A percentile compares a stretch with the other conserved stretches of the same genome.
Evolutionary conservation across 2,797 vertebrate genomes (phyloP).

Genomic region (Cirrhinus molitorella): DNA sequence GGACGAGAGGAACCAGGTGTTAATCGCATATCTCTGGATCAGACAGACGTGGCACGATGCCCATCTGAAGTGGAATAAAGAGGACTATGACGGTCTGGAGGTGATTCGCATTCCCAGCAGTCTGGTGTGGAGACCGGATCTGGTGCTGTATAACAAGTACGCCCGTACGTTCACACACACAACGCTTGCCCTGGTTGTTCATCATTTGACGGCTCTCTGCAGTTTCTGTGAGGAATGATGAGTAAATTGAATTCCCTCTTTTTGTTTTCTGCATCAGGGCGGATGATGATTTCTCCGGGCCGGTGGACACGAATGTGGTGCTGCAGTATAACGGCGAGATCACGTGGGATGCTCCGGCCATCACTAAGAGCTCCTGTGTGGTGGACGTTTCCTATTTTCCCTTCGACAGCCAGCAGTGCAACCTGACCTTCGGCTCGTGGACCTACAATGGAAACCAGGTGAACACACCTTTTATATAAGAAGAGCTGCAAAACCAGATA

Average conservation of each 20-base stretch:
- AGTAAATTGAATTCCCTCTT: not conserved
- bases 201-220: not conserved
- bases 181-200: not conserved
- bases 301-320: constrained; percentile 87
- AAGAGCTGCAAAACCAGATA: too few species aligned
- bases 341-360: constrained; percentile 88
- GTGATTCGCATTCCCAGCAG: constrained; percentile 95
- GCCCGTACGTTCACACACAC: constrained; percentile 65
- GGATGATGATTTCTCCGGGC: constrained; percentile 86
- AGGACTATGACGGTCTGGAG: constrained; percentile 94
- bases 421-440: constrained; percentile 92
- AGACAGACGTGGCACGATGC: constrained; percentile 95
- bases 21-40: constrained; percentile 96
- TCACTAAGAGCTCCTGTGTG: constrained; percentile 90
- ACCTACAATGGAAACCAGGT: constrained; percentile 90
- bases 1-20: constrained; percentile 97
- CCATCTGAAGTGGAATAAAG: constrained; percentile 92
- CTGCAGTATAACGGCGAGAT: constrained; percentile 86
- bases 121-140: constrained; percentile 96
- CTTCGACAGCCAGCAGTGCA: constrained; percentile 88
- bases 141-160: constrained; percentile 98
- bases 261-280: constrained; percentile 73
- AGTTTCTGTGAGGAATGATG: not conserved
- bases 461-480: not conserved
- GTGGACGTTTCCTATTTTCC: constrained; percentile 90